Evolutionary conservation across 2,113 vertebrate genomes (phyloP), one percentile per base, ranked within the genome.

Genomic region (Megaceryle torquata): DNA sequence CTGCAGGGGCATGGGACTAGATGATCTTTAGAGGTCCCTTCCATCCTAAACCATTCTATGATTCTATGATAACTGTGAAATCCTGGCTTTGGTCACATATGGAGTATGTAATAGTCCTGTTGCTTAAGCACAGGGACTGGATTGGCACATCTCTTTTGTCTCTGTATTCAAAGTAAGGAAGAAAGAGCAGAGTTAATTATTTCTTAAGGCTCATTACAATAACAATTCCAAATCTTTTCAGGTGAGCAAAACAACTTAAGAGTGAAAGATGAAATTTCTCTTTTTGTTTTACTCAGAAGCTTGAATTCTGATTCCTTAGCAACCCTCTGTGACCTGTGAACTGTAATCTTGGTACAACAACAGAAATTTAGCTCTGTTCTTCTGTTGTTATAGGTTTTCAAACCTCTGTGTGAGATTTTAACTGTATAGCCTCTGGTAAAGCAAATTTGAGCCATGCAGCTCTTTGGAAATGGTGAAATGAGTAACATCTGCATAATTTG

Each of bases 141-240:
- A 74, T 56, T 70, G 64, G 51, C 13, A 33, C 35, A 56, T 68
- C 48, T 33, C 22, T 65, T 81, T 54, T 51, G 18, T 83, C 53
- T 86, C 35, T 4, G 2, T 50, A 69, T 54, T 94, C 84, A 82
- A 54, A 94, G 70, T 53, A 85, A 57, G n/a, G 2, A 11, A 79
- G 53, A 85, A 82, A 5, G 6, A 89, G 43, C 60, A 87, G 37
- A 84, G 72, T 71, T 93, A 91, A 91, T 86, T 78, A 88, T 90
- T 93, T 92, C 82, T 93, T 69, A 91, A 82, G n/a, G 46, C 81
- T 96, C 61, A 82, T 93, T 93, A 80, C 50, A 91, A 84, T 68
- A 91, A 69, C 44, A 84, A 71, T 72, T 64, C 31, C n/a, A 61
- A 24, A 64, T 94, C 69, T 88, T 93, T 78, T 78, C 88, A 84